Evolutionary conservation across 2,113 vertebrate genomes (phyloP).

Genomic region (Terrapene triunguis): DNA sequence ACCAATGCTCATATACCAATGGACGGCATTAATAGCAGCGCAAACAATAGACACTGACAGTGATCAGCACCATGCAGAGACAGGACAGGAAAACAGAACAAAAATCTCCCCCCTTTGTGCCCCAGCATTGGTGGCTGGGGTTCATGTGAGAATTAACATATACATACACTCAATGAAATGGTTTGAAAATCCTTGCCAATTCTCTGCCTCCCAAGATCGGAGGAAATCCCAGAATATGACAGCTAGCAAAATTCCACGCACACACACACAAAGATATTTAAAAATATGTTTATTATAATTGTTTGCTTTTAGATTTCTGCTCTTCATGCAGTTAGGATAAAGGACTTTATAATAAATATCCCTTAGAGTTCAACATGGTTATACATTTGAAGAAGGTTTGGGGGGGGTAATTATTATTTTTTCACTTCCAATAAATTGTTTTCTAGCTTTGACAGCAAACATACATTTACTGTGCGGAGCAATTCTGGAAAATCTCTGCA

Average conservation of each 20-base stretch:
- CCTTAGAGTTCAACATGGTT: rapidly evolving
- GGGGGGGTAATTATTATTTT: not conserved
- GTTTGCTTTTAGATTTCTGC: not conserved
- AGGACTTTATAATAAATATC: rapidly evolving
- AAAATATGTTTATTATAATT: rapidly evolving
- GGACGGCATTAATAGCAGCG: not conserved
- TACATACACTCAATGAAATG: not conserved
- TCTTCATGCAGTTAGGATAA: not conserved
- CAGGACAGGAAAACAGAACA: too few species aligned
- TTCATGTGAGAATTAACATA: not conserved
- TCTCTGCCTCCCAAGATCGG: not conserved
- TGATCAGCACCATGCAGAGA: not conserved
- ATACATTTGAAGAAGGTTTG: not conserved
- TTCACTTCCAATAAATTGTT: not conserved
- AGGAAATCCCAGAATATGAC: rapidly evolving
- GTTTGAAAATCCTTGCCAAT: not conserved
- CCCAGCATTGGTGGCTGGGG: not conserved
- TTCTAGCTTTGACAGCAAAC: not conserved
- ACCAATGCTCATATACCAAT: not conserved
- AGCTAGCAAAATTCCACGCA: rapidly evolving
- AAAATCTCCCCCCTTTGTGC: not conserved
- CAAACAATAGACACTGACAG: not conserved
- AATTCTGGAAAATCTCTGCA: not conserved
- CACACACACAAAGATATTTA: rapidly evolving
- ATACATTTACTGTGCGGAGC: rapidly evolving